Percentiles rank a stretch among this genome's conserved stretches.
phyloP scores from a whole-genome alignment of 2,113 vertebrate species.

The Eclectus roratus region DNA sequence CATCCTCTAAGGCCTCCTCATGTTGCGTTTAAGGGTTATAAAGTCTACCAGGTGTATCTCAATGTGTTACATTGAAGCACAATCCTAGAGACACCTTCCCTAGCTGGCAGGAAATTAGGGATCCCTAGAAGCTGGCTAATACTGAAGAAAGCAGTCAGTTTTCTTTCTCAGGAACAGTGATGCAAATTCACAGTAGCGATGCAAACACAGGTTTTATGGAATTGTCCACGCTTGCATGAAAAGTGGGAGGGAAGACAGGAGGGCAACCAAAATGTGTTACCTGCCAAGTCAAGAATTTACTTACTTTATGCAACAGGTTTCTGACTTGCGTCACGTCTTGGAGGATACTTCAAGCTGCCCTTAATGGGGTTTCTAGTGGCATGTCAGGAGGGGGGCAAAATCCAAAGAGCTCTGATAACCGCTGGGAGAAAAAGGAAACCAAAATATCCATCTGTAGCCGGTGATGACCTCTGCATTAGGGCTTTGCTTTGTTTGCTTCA shows the following conservation, averaged over 20 bases:
- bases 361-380: neutral
- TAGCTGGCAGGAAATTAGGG: accelerated
- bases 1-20: neutral
- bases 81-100: neutral
- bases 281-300: neutral
- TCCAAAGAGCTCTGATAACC: neutral
- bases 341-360: neutral
- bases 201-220: neutral
- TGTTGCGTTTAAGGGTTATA: neutral
- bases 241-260: neutral
- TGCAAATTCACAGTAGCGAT: neutral
- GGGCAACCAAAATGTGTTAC: neutral
- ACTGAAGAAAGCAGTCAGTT: neutral
- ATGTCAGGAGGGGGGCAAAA: neutral
- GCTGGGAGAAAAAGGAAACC: neutral
- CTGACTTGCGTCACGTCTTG: neutral
- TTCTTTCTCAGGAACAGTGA: neutral
- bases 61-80: neutral
- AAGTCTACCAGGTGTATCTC: neutral
- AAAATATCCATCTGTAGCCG: neutral
- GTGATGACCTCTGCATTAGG: neutral
- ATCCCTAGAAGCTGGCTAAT: neutral
- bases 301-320: neutral
- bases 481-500: neutral
- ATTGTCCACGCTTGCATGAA: neutral